Base-by-base conservation (phyloP, 2,113 vertebrate species). In the Paralichthys olivaceus region DNA sequence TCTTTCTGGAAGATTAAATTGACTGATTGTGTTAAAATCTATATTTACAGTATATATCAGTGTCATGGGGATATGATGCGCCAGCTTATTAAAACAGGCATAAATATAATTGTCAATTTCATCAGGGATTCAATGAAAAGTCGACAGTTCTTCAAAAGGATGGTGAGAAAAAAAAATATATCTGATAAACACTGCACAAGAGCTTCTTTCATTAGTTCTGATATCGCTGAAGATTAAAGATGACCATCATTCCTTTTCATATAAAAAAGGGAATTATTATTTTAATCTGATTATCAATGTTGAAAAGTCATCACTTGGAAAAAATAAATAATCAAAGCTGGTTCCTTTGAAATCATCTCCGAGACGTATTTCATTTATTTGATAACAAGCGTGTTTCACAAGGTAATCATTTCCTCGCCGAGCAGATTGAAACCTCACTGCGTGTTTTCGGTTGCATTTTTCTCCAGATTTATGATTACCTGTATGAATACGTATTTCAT, bases 401-500 rank as follows among this genome's bases (percentile, higher is more conserved):
- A 43, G 13, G 2, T 13, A 29, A 65, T 69, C 0, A 66, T 32
- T 28, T 45, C 57, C 64, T 28, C 22, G 32, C 25, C 0, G 4
- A 60, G 55, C 53, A 71, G 69, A 86, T 12, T 69, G 76, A 81
- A 84, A 72, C 53, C 40, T 70, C 28, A 5, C 69, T 19, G 23
- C 13, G 12, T 6, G 40, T 9, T 61, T 34, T 64, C 64, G 45
- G 43, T 55, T 75, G 43, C 54, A 71, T 86, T 86, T 78, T 79
- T 58, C 73, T 53, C 51, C 64, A 70, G 79, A 89, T 89, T 79
- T 80, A 88, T 81, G 86, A 85, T 83, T 78, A 80, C 80, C 75
- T 76, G 71, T 70, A 58, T 74, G 84, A 72, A 74, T 86, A 88
- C 80, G 77, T 79, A 77, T 83, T 93, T 88, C 84, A 91, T 90